These are phyloP conservation scores for Serripes groenlandicus DNA, from an alignment of 2,888 invertebrate genomes.

Conservation along the genomic window DNA sequence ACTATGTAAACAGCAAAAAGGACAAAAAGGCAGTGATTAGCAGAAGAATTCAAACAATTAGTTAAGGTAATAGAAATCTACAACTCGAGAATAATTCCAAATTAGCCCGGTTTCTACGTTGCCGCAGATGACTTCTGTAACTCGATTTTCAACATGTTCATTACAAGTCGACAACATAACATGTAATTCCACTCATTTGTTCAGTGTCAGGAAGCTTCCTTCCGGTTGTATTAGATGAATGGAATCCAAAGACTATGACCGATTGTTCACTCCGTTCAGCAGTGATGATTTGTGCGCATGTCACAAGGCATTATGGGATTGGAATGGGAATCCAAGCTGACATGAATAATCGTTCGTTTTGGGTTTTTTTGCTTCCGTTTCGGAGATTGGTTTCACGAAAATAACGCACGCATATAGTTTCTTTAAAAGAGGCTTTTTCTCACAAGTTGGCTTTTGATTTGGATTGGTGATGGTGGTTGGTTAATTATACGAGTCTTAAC, in stretches of 20 bases:
- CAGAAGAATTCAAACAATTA: too few relatives aligned
- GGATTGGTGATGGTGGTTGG: not conserved
- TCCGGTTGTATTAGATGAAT: constrained; percentile 56
- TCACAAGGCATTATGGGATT: constrained; percentile 42
- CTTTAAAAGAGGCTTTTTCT: not conserved
- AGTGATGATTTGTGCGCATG: constrained; percentile 61
- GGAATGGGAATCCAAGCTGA: constrained; percentile 38
- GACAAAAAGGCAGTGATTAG: too few relatives aligned
- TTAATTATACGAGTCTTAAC: too few relatives aligned
- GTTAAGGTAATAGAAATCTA: too few relatives aligned
- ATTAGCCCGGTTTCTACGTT: not conserved
- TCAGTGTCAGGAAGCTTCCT: constrained; percentile 68
- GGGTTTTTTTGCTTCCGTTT: constrained; percentile 25
- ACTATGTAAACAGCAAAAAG: too few relatives aligned
- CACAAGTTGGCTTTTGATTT: not conserved
- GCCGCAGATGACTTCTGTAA: constrained; percentile 39
- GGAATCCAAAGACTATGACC: constrained; percentile 62
- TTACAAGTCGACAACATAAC: constrained; percentile 55
- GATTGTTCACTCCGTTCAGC: too few relatives aligned
- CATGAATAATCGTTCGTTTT: constrained; percentile 29
- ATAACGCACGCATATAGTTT: constrained; percentile 12
- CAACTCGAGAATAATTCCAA: too few relatives aligned
- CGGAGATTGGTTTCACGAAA: constrained; percentile 20
- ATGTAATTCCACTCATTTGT: constrained; percentile 71
- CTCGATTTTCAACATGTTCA: constrained; percentile 65